Percentiles rank a stretch among this genome's conserved stretches.
Conservation (phyloP, 2,113 vertebrate genomes). For the Falco punctatus region DNA sequence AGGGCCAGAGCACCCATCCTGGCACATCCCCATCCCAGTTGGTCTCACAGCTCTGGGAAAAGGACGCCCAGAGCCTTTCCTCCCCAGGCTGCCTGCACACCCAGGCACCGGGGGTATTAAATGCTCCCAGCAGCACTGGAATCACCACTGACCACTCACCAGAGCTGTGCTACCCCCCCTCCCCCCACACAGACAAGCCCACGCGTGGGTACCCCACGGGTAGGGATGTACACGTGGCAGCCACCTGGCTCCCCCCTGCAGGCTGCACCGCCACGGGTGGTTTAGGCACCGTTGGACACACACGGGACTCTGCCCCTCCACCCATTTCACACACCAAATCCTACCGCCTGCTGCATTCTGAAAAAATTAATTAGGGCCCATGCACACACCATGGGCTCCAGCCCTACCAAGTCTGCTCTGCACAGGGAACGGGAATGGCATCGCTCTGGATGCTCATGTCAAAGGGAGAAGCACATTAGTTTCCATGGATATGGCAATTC, state of each 20-base stretch:
- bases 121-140: neutral
- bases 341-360: fast-evolving
- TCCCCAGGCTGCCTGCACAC: neutral
- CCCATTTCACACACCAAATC: neutral
- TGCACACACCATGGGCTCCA: fast-evolving
- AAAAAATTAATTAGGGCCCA: neutral
- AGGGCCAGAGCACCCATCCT: neutral
- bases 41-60: neutral
- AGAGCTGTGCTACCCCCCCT: fast-evolving
- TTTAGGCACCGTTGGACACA: fast-evolving
- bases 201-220: fast-evolving
- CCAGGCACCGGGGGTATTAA: fast-evolving
- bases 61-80: neutral
- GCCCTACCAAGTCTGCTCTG: neutral
- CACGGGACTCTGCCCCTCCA: too few species aligned
- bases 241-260: fast-evolving
- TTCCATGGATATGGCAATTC: neutral
- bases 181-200: neutral
- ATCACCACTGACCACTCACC: too few species aligned
- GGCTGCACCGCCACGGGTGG: fast-evolving
- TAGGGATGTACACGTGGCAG: fast-evolving
- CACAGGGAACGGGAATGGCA: neutral
- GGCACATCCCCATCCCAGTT: neutral
- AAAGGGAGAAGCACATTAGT: neutral
- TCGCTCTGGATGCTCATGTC: neutral